Percentiles rank a stretch among this genome's conserved stretches.
phyloP scores from a whole-genome alignment of 2,113 vertebrate species.

The Vicugna pacos region DNA sequence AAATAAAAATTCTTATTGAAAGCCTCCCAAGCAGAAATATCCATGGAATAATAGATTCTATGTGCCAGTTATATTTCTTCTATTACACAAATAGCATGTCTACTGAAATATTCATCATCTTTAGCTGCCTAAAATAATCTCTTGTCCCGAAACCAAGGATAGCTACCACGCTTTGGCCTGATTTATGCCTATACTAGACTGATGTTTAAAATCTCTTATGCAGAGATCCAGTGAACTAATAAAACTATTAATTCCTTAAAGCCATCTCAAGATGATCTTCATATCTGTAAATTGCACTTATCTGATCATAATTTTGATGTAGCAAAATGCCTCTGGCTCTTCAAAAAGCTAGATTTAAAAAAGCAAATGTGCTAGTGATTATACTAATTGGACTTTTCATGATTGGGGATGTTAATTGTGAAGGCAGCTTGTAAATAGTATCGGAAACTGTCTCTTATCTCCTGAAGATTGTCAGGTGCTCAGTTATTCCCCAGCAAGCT shows the following conservation, averaged over 20 bases:
- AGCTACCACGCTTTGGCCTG: neutral
- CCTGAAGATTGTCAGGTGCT: neutral
- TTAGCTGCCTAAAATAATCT: neutral
- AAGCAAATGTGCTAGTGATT: neutral
- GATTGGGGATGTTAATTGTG: neutral
- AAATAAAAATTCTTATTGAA: neutral
- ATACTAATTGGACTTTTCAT: neutral
- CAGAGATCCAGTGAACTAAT: neutral
- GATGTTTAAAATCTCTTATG: neutral
- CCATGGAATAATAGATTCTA: neutral
- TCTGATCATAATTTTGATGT: neutral
- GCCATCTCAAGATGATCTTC: neutral
- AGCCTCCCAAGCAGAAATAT: neutral
- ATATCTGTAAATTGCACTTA: neutral
- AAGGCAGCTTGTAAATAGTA: neutral
- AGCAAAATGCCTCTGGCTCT: neutral
- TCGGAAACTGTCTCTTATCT: neutral
- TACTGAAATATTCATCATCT: neutral
- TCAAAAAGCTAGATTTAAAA: neutral
- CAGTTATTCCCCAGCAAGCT: neutral
- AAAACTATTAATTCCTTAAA: neutral
- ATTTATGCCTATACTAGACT: neutral
- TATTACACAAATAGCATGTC: neutral
- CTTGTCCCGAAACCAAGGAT: neutral
- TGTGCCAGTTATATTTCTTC: neutral